A percentile compares a stretch with the other conserved stretches of the same genome.
These are phyloP conservation scores for Habroteleia sp. DNA, from an alignment of 2,888 invertebrate genomes.

Conservation along the genomic window DNA sequence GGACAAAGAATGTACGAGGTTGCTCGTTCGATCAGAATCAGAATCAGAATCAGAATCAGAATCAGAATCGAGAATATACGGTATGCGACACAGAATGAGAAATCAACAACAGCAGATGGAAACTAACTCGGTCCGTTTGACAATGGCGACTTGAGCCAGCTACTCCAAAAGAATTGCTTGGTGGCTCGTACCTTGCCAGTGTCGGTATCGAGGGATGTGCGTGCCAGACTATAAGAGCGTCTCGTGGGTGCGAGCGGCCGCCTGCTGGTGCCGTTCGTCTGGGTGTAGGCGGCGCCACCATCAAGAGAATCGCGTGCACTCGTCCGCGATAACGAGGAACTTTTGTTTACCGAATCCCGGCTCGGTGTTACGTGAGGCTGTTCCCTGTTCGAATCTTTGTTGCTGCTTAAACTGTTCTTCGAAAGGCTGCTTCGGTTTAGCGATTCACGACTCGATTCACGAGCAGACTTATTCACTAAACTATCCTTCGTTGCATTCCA, in stretches of 20 bases:
- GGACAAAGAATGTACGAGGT: too few species aligned
- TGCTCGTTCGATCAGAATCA: neutral
- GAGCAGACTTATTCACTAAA: constrained; percentile 12
- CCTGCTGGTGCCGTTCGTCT: constrained; percentile 61
- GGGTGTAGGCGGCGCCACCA: constrained; percentile 46
- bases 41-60: too few species aligned
- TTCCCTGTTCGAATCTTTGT: constrained; percentile 70
- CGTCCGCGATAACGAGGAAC: constrained; percentile 76
- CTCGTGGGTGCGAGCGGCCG: constrained; percentile 80
- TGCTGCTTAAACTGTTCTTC: constrained; percentile 64
- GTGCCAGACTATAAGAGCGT: constrained; percentile 77
- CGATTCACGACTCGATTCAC: constrained; percentile 77
- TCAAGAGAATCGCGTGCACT: constrained; percentile 75
- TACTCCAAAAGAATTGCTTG: constrained; percentile 87
- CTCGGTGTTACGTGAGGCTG: constrained; percentile 66
- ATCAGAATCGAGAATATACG: too few species aligned
- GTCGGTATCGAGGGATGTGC: constrained; percentile 80
- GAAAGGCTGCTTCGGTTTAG: constrained; percentile 74
- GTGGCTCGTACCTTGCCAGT: constrained; percentile 86
- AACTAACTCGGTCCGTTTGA: constrained; percentile 82
- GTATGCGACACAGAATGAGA: neutral
- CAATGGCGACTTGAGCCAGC: constrained; percentile 84
- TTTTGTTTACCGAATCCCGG: constrained; percentile 77
- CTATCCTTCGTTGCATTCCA: constrained; percentile 31
- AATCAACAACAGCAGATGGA: constrained; percentile 26